phyloP scores from a whole-genome alignment of 1,140 invertebrate species.

The Drosophila ironensis region DNA sequence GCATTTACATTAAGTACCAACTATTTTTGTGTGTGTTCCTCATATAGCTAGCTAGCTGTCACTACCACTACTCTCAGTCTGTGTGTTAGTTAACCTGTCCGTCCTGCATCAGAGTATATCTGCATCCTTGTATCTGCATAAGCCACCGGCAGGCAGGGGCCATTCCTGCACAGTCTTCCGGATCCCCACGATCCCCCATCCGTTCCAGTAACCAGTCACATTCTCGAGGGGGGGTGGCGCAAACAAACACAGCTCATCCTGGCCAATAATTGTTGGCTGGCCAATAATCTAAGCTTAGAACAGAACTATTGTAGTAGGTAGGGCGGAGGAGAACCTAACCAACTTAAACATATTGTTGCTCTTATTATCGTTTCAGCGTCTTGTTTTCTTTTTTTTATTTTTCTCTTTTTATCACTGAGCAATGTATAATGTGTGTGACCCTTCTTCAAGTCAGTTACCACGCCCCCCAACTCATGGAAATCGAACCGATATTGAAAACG shows the following conservation, averaged over 20 bases:
- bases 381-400: constrained; percentile 81
- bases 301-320: constrained; percentile 50
- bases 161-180: neutral
- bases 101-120: too few relatives aligned
- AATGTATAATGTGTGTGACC: constrained; percentile 73
- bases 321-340: constrained; percentile 71
- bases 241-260: neutral
- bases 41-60: constrained; percentile 17
- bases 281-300: constrained; percentile 1
- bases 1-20: constrained; percentile 48
- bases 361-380: constrained; percentile 82
- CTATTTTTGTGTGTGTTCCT: constrained; percentile 28
- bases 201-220: neutral
- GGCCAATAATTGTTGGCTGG: neutral
- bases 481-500: constrained; percentile 56
- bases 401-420: constrained; percentile 80
- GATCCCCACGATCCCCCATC: neutral
- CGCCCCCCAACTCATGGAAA: constrained; percentile 76
- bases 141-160: neutral
- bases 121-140: neutral
- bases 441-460: constrained; percentile 76
- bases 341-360: constrained; percentile 80
- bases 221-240: too few relatives aligned
- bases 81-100: constrained; percentile 8
- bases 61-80: neutral